A percentile compares a stretch with the other conserved stretches of the same genome.
phyloP scores from a whole-genome alignment of 2,888 invertebrate species.

The Dione vanillae region DNA sequence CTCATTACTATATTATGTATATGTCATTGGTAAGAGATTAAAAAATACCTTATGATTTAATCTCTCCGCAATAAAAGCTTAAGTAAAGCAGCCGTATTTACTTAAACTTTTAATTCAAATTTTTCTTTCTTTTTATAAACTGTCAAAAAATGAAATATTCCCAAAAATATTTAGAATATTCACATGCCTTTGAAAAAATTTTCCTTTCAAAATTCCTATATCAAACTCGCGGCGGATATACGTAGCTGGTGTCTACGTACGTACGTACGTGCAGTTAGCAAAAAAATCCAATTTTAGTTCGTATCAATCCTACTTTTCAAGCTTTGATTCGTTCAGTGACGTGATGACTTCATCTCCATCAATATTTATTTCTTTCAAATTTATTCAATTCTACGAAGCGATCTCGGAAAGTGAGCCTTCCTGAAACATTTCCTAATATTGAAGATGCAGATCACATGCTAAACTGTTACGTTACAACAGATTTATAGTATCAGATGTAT shows the following conservation, averaged over 20 bases:
- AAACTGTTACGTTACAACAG: conserved; percentile 10
- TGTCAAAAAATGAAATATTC: not conserved
- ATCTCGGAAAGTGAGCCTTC: conserved; percentile 74
- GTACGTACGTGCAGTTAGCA: not conserved
- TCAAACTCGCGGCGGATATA: not conserved
- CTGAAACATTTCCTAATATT: conserved; percentile 62
- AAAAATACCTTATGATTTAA: not conserved
- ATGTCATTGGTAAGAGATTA: too few species aligned
- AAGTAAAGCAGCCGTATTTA: not conserved
- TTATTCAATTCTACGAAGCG: conserved; percentile 77
- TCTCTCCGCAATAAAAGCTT: too few species aligned
- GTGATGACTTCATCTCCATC: conserved; percentile 48
- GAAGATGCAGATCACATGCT: conserved; percentile 63
- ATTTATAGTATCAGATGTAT: too few species aligned
- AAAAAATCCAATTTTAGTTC: conserved; percentile 16
- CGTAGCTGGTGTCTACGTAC: not conserved
- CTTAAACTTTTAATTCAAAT: too few species aligned
- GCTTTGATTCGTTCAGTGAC: conserved; percentile 28
- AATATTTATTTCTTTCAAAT: conserved; percentile 66
- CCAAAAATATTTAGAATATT: not conserved
- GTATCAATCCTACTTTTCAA: conserved; percentile 12
- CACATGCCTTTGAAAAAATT: not conserved
- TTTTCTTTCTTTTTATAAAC: not conserved
- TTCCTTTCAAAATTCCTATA: not conserved
- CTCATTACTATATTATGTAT: too few species aligned